These are phyloP conservation scores for Salminus brasiliensis DNA, from an alignment of 2,113 vertebrate genomes.

Conservation along the genomic window DNA sequence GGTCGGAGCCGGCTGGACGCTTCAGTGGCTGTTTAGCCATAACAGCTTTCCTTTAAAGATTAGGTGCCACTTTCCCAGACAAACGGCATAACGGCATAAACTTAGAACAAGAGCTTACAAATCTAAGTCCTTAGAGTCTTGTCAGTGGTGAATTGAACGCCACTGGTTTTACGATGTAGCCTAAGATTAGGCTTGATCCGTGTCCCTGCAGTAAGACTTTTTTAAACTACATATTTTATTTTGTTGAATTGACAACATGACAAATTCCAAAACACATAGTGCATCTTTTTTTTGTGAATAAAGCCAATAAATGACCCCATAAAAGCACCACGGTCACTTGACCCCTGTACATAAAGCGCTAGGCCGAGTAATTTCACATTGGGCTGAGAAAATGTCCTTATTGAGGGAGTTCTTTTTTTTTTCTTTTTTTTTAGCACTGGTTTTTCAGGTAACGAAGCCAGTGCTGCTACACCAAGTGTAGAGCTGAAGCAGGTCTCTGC, in stretches of 20 bases:
- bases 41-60: not conserved
- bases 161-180: no score
- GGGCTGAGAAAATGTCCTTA: not conserved
- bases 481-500: constrained; percentile 6
- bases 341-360: not conserved
- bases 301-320: no score
- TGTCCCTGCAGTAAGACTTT: no score
- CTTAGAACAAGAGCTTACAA: not conserved
- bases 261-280: no score
- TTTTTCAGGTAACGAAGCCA: constrained; percentile 3
- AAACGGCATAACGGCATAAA: no score
- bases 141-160: not conserved
- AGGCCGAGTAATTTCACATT: not conserved
- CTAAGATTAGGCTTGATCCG: not conserved
- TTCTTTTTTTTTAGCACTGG: not conserved
- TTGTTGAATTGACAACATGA: no score
- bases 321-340: not conserved
- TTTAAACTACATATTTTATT: no score
- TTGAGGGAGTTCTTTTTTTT: not conserved
- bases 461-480: not conserved
- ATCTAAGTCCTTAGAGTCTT: no score
- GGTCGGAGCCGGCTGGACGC: not conserved
- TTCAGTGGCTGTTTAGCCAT: not conserved
- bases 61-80: not conserved
- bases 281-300: no score